A percentile compares a stretch with the other conserved stretches of the same genome.
Evolutionary conservation across 2,113 vertebrate species (phyloP).

Genomic region (Ibidorhyncha struthersii): DNA sequence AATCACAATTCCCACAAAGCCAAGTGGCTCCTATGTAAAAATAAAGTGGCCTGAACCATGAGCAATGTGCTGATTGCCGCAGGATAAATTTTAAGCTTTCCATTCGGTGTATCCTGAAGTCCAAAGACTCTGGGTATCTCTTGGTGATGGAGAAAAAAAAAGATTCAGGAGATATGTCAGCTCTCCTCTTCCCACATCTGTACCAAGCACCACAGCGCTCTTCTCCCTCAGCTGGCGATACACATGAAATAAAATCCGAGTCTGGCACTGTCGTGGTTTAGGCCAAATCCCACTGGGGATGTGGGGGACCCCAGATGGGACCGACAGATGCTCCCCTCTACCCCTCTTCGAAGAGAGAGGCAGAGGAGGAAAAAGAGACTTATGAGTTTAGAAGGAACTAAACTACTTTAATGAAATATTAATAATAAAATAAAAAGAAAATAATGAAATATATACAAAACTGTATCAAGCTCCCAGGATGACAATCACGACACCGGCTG

Average conservation of each 20-base stretch:
- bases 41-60: accelerated
- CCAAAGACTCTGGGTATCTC: background rate
- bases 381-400: too few relatives aligned
- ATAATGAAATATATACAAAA: too few relatives aligned
- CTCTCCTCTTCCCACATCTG: background rate
- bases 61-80: background rate
- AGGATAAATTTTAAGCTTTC: background rate
- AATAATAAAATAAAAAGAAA: too few relatives aligned
- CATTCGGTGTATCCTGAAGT: background rate
- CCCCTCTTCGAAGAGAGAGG: too few relatives aligned
- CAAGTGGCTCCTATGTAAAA: background rate
- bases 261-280: too few relatives aligned
- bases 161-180: background rate
- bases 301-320: too few relatives aligned
- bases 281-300: too few relatives aligned
- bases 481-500: too few relatives aligned
- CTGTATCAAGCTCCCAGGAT: too few relatives aligned
- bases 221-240: background rate
- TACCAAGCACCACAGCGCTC: accelerated
- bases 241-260: background rate
- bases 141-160: background rate
- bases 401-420: too few relatives aligned
- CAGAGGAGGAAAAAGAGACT: too few relatives aligned
- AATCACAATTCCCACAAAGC: background rate
- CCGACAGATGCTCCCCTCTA: too few relatives aligned